Evolutionary conservation across 2,888 invertebrate genomes (phyloP), one percentile per base, ranked within the genome.

Genomic region (Orgyia antiqua): DNA sequence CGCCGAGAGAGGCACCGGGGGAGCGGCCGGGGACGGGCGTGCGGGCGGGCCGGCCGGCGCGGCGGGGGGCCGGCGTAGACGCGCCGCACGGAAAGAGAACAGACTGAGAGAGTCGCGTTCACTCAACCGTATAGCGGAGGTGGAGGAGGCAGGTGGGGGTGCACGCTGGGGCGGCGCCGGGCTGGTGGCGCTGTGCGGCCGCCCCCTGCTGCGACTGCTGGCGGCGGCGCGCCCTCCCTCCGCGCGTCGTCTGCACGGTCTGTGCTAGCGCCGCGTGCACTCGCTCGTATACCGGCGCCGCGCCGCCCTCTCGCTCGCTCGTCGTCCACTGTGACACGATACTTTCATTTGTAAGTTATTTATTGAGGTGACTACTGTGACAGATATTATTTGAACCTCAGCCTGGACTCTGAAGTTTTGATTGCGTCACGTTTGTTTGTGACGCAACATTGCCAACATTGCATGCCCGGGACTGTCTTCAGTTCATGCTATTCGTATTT

Each of bases 121-220:
- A 13, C 78, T 95, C 39, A 95, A 94, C 72, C 89, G 94, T 43
- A 94, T 95, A 45, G 94, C 94, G 9, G 95, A 95, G 79, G 94
- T 94, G 45, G 94, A 94, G 71, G 94, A 94, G 68, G 92, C 91
- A 31, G 43, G 43, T 26, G 68, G 65, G 35, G 71, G 71, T 28
- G 89, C 73, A 48, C 76, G 80, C 28, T 76, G 80, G 65, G 68
- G 60, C 53, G 78, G 71, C 47, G 71, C 73, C 44, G 75, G 78
- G 27, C 61, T 84, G 51, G 83, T 69, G 52, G 83, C 82, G 53
- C 58, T 83, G 50, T 83, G 84, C 66, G 71, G 87, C 1, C 78
- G 83, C 1, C 82, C 82, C 38, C 59, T 83, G 49, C 62, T 83
- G 59, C 79, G 82, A 12, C 72, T 80, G 65, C 66, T 78, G 53